Conservation (phyloP, 2,113 vertebrate genomes). For the Oplegnathus fasciatus region DNA sequence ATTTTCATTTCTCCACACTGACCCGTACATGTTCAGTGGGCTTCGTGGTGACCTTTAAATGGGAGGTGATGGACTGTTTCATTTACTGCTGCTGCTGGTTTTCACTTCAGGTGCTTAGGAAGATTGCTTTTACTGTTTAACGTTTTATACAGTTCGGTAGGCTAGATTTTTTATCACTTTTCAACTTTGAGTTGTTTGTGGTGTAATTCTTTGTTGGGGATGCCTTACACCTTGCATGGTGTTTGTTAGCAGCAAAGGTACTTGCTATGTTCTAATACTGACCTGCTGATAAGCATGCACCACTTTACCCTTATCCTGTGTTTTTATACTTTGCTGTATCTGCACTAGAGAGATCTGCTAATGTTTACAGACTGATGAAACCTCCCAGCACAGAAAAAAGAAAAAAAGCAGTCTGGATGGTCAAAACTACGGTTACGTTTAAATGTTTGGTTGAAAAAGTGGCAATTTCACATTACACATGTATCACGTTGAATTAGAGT, state of each 20-base stretch:
- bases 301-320: no score
- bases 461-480: no score
- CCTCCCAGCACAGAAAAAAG: not conserved
- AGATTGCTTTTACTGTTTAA: not conserved
- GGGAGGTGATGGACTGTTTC: not conserved
- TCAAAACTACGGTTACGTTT: no score
- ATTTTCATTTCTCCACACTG: not conserved
- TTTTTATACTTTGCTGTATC: no score
- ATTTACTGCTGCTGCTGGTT: slow-evolving; percentile 1
- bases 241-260: not conserved
- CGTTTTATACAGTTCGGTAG: no score
- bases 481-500: not conserved
- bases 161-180: not conserved
- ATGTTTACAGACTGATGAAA: not conserved
- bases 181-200: not conserved
- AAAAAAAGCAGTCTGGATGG: not conserved
- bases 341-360: not conserved
- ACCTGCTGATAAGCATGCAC: not conserved
- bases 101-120: not conserved
- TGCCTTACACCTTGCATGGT: not conserved
- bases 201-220: not conserved
- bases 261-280: not conserved
- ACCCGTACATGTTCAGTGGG: not conserved
- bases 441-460: no score
- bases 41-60: slow-evolving; percentile 15